Percentiles rank a stretch among this genome's conserved stretches.
phyloP scores from a whole-genome alignment of 2,797 vertebrate species.

The Masticophis lateralis region DNA sequence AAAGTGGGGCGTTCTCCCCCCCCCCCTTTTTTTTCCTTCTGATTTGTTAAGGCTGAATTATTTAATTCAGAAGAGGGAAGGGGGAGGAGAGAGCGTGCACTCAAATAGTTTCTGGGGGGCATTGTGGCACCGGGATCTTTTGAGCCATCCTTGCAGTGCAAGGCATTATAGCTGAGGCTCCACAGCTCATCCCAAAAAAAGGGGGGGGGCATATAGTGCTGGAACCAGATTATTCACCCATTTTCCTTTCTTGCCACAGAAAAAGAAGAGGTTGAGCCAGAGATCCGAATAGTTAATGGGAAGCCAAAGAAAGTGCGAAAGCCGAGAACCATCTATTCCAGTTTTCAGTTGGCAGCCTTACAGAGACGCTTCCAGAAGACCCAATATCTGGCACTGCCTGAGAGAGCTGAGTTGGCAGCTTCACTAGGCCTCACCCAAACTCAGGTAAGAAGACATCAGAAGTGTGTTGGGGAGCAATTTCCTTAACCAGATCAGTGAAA shows the following conservation, averaged over 20 bases:
- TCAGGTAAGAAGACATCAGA: conserved; percentile 77
- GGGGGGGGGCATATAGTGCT: neutral
- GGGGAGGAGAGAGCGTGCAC: neutral
- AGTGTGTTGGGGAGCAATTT: neutral
- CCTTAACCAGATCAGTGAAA: neutral
- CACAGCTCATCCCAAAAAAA: no score
- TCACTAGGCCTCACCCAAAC: conserved; percentile 96
- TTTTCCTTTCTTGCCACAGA: conserved; percentile 73
- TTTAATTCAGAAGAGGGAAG: neutral
- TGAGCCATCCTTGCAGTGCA: neutral
- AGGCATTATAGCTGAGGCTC: no score
- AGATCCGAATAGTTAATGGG: conserved; percentile 95
- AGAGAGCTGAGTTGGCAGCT: conserved; percentile 93
- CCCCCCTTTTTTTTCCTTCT: no score
- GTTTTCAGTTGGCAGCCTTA: conserved; percentile 95
- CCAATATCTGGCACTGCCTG: conserved; percentile 93
- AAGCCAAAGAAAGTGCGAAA: conserved; percentile 99
- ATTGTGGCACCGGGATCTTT: neutral
- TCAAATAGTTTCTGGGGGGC: neutral
- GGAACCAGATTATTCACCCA: neutral
- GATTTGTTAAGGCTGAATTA: no score
- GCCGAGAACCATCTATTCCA: conserved; percentile 96
- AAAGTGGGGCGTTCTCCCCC: rapidly evolving
- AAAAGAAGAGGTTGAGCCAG: conserved; percentile 94
- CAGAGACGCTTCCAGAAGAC: conserved; percentile 97